Evolutionary conservation across 2,797 vertebrate species (phyloP).

Genomic region (Tenualosa thibaudeaui): DNA sequence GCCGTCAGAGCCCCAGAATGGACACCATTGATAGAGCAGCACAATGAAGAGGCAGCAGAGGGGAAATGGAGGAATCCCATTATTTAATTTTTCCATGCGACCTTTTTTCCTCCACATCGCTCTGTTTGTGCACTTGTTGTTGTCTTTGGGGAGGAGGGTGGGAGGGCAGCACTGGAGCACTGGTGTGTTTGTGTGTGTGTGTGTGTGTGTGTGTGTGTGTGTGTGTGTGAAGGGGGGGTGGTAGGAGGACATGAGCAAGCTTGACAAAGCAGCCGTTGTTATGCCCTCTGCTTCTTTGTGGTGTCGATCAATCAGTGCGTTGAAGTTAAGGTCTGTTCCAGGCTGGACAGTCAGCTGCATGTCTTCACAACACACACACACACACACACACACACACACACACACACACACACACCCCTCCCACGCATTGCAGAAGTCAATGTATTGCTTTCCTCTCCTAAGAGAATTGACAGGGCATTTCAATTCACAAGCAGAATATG

Average conservation of each 20-base stretch:
- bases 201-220: background rate
- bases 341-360: conserved; percentile 3
- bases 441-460: background rate
- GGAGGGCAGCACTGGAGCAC: background rate
- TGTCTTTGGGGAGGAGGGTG: conserved; percentile 57
- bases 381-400: no score
- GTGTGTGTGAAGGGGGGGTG: background rate
- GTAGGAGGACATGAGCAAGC: background rate
- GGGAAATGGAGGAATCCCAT: conserved; percentile 70
- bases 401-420: no score
- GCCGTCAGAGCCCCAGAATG: conserved; percentile 61
- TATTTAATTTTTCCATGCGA: conserved; percentile 65
- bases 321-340: background rate
- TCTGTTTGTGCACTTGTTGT: conserved; percentile 66
- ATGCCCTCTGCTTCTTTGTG: background rate
- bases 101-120: conserved; percentile 51
- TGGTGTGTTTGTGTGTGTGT: background rate
- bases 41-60: conserved; percentile 70
- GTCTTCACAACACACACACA: background rate
- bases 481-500: background rate
- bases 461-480: background rate
- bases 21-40: conserved; percentile 68
- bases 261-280: conserved; percentile 4
- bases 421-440: background rate
- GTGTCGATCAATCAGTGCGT: background rate